These are phyloP conservation scores for Palaemon carinicauda DNA, from an alignment of 1,140 invertebrate genomes.

Conservation along the genomic window DNA sequence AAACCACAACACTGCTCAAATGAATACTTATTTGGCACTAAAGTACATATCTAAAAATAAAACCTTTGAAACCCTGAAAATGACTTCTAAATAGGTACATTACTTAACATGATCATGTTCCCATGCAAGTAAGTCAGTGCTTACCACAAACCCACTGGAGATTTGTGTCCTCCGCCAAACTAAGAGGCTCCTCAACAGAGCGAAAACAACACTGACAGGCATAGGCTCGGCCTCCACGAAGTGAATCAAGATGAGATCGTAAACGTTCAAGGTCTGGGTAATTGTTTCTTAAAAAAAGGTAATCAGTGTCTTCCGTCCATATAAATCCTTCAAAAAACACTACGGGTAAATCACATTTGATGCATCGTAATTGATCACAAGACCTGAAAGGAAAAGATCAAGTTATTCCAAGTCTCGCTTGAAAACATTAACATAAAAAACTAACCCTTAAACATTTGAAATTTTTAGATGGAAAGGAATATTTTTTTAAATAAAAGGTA, in stretches of 20 bases:
- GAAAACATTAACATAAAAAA: too few relatives aligned
- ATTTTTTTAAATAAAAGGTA: too few relatives aligned
- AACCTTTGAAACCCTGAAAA: too few relatives aligned
- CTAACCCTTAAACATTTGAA: too few relatives aligned
- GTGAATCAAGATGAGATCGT: conserved; percentile 31
- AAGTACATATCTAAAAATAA: too few relatives aligned
- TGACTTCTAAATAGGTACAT: too few relatives aligned
- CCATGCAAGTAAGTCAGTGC: neutral
- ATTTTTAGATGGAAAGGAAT: too few relatives aligned
- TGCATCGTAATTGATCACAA: conserved; percentile 26
- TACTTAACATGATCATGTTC: too few relatives aligned
- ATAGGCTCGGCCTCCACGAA: conserved; percentile 28
- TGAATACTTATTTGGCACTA: too few relatives aligned
- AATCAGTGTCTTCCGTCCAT: conserved; percentile 10
- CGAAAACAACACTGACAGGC: conserved; percentile 26
- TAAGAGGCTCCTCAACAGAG: neutral
- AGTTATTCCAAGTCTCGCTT: too few relatives aligned
- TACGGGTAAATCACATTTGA: conserved; percentile 17
- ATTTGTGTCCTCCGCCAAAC: neutral
- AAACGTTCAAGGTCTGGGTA: conserved; percentile 22
- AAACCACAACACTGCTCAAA: too few relatives aligned
- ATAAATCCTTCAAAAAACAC: conserved; percentile 27
- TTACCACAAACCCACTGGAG: conserved; percentile 38
- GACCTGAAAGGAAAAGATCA: conserved; percentile 1
- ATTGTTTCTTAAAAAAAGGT: conserved; percentile 40